Base-by-base conservation (phyloP, 2,888 invertebrate species). In the Hyposoter didymator region DNA sequence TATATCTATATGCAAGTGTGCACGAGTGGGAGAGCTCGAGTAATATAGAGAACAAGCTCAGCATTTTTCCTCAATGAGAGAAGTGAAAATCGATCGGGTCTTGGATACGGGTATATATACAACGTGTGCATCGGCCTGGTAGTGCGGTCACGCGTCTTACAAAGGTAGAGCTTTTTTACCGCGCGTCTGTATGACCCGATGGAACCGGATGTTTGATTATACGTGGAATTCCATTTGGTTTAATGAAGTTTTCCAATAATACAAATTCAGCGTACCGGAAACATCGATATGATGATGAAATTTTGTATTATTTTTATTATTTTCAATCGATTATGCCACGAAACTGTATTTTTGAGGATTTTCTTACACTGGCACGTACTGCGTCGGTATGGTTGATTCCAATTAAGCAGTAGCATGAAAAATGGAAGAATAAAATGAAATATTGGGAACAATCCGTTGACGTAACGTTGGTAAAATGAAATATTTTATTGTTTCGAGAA, bases 51-150 rank as follows among this genome's bases (percentile, higher is more conserved):
- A n/a, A 69, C 78, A 62, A 78, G 81, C 76, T 81, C 81, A 84
- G 81, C 80, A 73, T 80, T 81, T 80, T 81, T 78, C 73, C 62
- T 73, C 73, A 78, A 81, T 78, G 73, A 84, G 81, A 67, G 67
- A 73, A 78, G 74, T 73, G 81, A 19, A 73, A 84, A 84, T 84
- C 84, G 84, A 84, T 84, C 76, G 80, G 14, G 49, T 45, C 70
- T 8, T 39, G 72, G 55, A 67, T 39, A 78, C 39, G 22, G 32
- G 55, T 66, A 72, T 55, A 55, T 55, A 55, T 22, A 55, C 22
- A 12, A 66, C 66, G 64, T 39, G 64, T 28, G 28, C 64, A 59
- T 74, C 49, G 66, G 47, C 76, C 76, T 67, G 66, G 73, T 72
- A 67, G 81, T 59, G 76, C 66, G 69, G 81, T 84, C 84, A 81